These are phyloP conservation scores for Rotaria macrura DNA, from an alignment of 2,888 invertebrate species.

Conservation along the genomic window DNA sequence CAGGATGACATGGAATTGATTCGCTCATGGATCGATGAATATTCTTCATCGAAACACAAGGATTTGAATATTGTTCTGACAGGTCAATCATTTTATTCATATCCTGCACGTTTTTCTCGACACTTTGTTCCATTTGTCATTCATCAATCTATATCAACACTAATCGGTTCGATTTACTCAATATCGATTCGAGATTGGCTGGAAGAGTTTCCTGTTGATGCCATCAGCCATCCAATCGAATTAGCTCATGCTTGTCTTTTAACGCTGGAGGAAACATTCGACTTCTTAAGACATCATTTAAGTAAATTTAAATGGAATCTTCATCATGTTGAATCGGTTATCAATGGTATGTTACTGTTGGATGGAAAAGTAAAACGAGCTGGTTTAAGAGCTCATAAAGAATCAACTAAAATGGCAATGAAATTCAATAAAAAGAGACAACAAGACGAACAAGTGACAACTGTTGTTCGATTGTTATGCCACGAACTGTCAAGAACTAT, in stretches of 20 bases:
- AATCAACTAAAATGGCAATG: not conserved
- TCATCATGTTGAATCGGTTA: not conserved
- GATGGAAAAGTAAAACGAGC: not conserved
- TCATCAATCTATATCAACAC: not conserved
- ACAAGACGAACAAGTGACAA: not conserved
- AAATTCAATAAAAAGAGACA: not conserved
- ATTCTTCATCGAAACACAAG: not conserved
- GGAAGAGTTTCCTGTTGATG: constrained; percentile 47
- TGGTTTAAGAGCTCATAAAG: not conserved
- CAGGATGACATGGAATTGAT: not conserved
- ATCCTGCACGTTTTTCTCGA: not conserved
- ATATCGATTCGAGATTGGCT: constrained; percentile 39
- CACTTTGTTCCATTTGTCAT: not conserved
- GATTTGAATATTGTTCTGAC: not conserved
- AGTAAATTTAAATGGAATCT: not conserved
- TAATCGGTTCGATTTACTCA: not conserved
- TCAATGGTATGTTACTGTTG: not conserved
- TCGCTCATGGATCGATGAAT: constrained; percentile 6
- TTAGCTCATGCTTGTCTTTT: constrained; percentile 37
- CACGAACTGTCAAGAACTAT: not conserved
- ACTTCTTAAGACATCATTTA: not conserved
- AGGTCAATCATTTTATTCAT: not conserved
- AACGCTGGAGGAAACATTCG: not conserved
- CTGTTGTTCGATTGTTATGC: not conserved
- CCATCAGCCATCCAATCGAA: constrained; percentile 45